phyloP scores from a whole-genome alignment of 1,140 invertebrate genomes.

The Pseudomyrmex gracilis region DNA sequence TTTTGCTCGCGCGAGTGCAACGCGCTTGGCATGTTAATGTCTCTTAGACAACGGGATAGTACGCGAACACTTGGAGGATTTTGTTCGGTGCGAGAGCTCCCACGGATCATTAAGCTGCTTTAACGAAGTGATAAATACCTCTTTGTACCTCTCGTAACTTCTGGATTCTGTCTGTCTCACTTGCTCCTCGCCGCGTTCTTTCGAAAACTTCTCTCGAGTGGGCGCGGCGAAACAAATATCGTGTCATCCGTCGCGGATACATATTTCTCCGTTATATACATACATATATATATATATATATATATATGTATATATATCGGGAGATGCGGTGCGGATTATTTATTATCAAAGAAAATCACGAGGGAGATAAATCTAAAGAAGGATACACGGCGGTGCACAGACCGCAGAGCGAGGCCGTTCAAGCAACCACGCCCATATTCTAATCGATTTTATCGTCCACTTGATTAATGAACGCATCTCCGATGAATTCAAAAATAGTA shows the following conservation, averaged over 20 bases:
- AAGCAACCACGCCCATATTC: constrained; percentile 42
- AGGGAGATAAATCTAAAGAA: constrained; percentile 11
- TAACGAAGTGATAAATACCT: constrained; percentile 53
- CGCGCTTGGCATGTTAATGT: constrained; percentile 41
- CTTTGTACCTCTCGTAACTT: constrained; percentile 42
- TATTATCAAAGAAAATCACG: constrained; percentile 24
- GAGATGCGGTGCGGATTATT: neutral
- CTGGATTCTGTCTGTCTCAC: constrained; percentile 49
- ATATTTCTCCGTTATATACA: constrained; percentile 32
- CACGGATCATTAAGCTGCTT: constrained; percentile 57
- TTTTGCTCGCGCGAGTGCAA: constrained; percentile 6
- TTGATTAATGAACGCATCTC: constrained; percentile 24
- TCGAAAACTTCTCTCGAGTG: neutral
- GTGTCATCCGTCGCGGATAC: constrained; percentile 31
- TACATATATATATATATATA: too few species aligned
- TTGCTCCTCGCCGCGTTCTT: neutral
- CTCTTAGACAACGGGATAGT: constrained; percentile 17
- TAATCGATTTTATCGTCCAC: constrained; percentile 42
- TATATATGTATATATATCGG: too few species aligned
- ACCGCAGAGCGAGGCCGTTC: neutral
- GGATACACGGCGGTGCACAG: neutral
- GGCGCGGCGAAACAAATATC: constrained; percentile 44
- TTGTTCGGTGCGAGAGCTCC: constrained; percentile 29
- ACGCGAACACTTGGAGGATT: constrained; percentile 22
- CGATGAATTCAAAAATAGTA: constrained; percentile 16